Evolutionary conservation across 2,797 vertebrate species (phyloP).

Genomic region (Bradypus variegatus): DNA sequence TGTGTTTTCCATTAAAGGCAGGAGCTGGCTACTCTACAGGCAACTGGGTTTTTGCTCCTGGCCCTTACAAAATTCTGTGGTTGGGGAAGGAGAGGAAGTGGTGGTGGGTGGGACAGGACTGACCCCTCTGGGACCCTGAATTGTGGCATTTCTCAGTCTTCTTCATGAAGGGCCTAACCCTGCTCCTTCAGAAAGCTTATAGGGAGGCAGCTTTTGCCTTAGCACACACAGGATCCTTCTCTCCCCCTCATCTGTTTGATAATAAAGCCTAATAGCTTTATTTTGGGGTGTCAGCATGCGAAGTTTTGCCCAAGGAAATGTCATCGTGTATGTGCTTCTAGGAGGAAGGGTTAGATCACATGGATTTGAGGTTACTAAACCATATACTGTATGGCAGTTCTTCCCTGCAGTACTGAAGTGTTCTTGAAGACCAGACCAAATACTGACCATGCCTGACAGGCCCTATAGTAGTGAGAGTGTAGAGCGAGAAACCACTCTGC

Average conservation of each 20-base stretch:
- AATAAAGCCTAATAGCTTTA: neutral
- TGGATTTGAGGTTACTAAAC: neutral
- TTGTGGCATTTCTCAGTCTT: neutral
- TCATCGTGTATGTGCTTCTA: neutral
- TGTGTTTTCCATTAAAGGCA: neutral
- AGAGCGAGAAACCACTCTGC: neutral
- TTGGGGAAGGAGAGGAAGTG: neutral
- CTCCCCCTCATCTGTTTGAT: neutral
- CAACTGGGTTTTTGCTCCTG: neutral
- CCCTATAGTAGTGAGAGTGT: neutral
- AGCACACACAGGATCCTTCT: neutral
- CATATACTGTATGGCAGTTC: neutral
- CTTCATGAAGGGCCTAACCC: neutral
- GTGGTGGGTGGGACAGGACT: neutral
- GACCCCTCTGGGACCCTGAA: neutral
- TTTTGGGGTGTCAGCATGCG: neutral
- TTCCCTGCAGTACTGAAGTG: neutral
- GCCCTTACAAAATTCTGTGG: neutral
- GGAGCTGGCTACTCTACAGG: neutral
- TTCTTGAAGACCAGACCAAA: neutral
- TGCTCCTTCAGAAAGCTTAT: neutral
- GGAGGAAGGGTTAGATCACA: neutral
- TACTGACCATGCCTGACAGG: too few relatives aligned
- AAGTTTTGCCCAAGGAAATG: neutral
- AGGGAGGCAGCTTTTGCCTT: neutral